Percentiles rank a stretch among this genome's conserved stretches.
Conservation (phyloP, 2,797 vertebrate species). For the Sphaeramia orbicularis region DNA sequence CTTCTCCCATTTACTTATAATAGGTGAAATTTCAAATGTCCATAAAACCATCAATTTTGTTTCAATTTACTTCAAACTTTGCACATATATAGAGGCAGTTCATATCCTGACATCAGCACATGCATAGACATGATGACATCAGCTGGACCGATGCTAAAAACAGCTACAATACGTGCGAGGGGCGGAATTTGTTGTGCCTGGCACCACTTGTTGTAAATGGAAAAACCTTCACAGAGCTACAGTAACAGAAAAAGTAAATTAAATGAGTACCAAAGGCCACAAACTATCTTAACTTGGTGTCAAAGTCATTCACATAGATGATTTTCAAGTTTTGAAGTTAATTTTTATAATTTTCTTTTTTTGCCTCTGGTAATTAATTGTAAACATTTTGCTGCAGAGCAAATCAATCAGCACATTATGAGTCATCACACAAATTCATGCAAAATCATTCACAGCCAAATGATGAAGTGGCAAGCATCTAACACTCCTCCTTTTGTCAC, state of each 20-base stretch:
- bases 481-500: conserved; percentile 72
- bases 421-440: conserved; percentile 81
- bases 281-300: conserved; percentile 25
- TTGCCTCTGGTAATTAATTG: conserved; percentile 65
- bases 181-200: too few relatives aligned
- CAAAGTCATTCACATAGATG: conserved; percentile 54
- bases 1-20: too few relatives aligned
- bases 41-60: too few relatives aligned
- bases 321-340: conserved; percentile 8
- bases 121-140: too few relatives aligned
- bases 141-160: too few relatives aligned
- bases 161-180: too few relatives aligned
- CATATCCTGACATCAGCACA: too few relatives aligned
- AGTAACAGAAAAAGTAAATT: background rate
- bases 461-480: conserved; percentile 65
- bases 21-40: too few relatives aligned
- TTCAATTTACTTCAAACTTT: too few relatives aligned
- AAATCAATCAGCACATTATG: conserved; percentile 69
- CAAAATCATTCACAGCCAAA: conserved; percentile 81
- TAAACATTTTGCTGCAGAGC: conserved; percentile 72
- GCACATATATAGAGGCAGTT: too few relatives aligned
- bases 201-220: too few relatives aligned
- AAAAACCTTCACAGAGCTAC: background rate
- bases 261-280: conserved; percentile 5
- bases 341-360: conserved; percentile 15